A percentile compares a stretch with the other conserved stretches of the same genome.
These are phyloP conservation scores for Centroberyx gerrardi DNA, from an alignment of 2,797 vertebrate species.

Conservation along the genomic window DNA sequence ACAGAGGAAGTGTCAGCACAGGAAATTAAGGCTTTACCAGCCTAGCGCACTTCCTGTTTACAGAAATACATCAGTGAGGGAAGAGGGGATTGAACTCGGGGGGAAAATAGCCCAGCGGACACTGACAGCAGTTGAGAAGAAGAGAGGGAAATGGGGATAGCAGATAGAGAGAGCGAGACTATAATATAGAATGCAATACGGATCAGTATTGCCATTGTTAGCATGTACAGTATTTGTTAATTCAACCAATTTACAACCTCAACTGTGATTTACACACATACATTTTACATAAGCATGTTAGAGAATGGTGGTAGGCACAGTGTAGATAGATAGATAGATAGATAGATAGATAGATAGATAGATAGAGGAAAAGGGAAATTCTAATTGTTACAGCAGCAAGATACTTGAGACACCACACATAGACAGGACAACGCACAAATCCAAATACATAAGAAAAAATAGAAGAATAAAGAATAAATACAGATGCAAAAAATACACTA, in stretches of 20 bases:
- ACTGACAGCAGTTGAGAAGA: neutral
- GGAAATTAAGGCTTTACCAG: slow-evolving; percentile 62
- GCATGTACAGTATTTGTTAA: neutral
- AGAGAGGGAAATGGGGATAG: neutral
- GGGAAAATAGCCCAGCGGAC: neutral
- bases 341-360: too few relatives aligned
- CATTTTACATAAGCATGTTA: neutral
- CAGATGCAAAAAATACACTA: too few relatives aligned
- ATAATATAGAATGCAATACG: neutral
- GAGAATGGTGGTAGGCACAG: too few relatives aligned
- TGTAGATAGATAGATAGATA: too few relatives aligned
- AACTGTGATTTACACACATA: neutral
- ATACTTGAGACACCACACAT: too few relatives aligned
- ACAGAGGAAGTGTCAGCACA: slow-evolving; percentile 51
- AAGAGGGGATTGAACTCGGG: slow-evolving; percentile 4
- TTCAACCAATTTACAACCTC: neutral
- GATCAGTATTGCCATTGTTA: neutral
- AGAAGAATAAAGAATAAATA: too few relatives aligned
- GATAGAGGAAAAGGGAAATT: too few relatives aligned
- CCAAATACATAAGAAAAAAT: too few relatives aligned
- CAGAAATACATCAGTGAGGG: slow-evolving; percentile 7
- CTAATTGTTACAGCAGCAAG: too few relatives aligned
- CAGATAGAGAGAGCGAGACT: neutral
- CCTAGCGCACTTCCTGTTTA: slow-evolving; percentile 52
- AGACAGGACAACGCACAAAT: too few relatives aligned